Base-by-base conservation (phyloP, 2,113 vertebrate genomes). In the Phylloscopus whistleri region DNA sequence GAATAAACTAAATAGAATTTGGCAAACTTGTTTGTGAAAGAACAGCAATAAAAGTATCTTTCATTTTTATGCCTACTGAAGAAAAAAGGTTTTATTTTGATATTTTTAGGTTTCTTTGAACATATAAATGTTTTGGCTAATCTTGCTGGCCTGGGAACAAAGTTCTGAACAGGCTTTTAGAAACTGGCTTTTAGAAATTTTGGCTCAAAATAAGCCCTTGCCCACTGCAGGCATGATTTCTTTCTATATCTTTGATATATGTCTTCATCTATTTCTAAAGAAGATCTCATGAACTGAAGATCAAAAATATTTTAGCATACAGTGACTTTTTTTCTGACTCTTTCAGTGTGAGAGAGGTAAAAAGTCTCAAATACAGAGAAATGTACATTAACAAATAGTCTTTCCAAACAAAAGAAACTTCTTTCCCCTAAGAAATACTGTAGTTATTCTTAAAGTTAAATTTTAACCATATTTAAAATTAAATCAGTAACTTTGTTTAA, bases 51-150 rank as follows among this genome's bases (percentile, higher is more conserved):
- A 63, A 93, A 94, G 39, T 69, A 41, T 16, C 51, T 80, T 95
- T 95, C 2, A 0, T 30, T 94, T 94, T 94, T 31, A 66, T 48
- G 43, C 35, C 31, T 66, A 53, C 28, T 7, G 7, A 60, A 56
- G 48, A 80, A 84, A 44, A 83, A 55, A 41, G 22, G 7, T 72
- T 31, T 78, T 58, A 72, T 28, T 89, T 41, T 67, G 37, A 39
- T 76, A 56, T 82, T 84, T 92, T 75, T 79, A 80, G 52, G 20
- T 88, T 89, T 91, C 37, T 94, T 75, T 91, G 66, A 82, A 76
- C 49, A 18, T 84, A 75, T 30, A 56, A 51, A 64, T 78, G 33
- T 84, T 94, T 69, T 83, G 35, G 33, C 58, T 93, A 76, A 76
- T 76, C 43, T 60, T 88, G 22, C 22, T 88, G 51, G 27, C 31